Evolutionary conservation across 2,888 invertebrate species (phyloP).

Genomic region (Polia nebulosa): DNA sequence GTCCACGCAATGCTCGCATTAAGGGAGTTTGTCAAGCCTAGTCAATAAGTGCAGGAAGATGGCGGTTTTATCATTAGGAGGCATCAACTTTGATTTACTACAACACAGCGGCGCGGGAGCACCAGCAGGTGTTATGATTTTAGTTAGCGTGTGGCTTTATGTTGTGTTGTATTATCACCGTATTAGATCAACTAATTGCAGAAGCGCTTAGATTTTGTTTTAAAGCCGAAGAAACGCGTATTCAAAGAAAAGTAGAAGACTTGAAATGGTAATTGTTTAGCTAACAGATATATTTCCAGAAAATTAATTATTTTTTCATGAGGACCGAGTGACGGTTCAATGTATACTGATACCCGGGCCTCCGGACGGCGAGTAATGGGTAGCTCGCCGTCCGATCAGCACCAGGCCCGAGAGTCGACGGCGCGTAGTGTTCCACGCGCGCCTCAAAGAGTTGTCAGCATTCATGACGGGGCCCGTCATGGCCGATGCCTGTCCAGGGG

Average conservation of each 20-base stretch:
- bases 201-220: not conserved
- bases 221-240: not conserved
- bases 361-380: too few species aligned
- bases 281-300: too few species aligned
- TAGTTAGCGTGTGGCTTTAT: not conserved
- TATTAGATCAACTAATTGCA: not conserved
- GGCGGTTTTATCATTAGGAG: slow-evolving; percentile 44
- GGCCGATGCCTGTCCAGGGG: too few species aligned
- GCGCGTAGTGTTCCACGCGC: too few species aligned
- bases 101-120: slow-evolving; percentile 21
- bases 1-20: slow-evolving; percentile 88
- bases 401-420: too few species aligned
- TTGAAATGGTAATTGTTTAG: not conserved
- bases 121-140: slow-evolving; percentile 43
- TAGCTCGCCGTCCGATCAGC: too few species aligned
- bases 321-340: not conserved
- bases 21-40: slow-evolving; percentile 84
- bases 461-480: too few species aligned
- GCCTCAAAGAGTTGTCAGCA: too few species aligned
- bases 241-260: not conserved
- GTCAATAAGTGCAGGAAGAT: slow-evolving; percentile 72
- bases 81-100: slow-evolving; percentile 51
- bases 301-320: not conserved
- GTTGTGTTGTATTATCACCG: not conserved
- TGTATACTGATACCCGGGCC: too few species aligned